A percentile compares a stretch with the other conserved stretches of the same genome.
phyloP scores from a whole-genome alignment of 2,797 vertebrate species.

The Rachycentron canadum region DNA sequence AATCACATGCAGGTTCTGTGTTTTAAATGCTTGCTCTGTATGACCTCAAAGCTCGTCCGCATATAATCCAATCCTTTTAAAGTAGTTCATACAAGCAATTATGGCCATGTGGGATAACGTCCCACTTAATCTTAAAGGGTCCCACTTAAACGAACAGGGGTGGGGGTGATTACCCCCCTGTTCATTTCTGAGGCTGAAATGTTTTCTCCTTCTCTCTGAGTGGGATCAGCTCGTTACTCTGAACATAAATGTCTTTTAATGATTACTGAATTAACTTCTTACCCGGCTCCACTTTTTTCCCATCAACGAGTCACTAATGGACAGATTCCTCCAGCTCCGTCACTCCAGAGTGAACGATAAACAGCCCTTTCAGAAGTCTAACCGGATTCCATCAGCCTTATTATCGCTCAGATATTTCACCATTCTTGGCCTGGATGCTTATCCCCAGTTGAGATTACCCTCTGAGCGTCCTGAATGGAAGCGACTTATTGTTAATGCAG shows the following conservation, averaged over 20 bases:
- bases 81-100: constrained; percentile 85
- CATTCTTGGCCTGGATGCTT: constrained; percentile 55
- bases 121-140: constrained; percentile 77
- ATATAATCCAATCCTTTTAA: constrained; percentile 83
- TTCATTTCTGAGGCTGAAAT: constrained; percentile 59
- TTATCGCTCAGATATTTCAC: constrained; percentile 58
- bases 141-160: too few relatives aligned
- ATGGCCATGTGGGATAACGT: constrained; percentile 81
- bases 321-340: constrained; percentile 28
- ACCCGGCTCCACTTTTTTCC: constrained; percentile 21
- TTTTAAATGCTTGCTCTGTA: constrained; percentile 37
- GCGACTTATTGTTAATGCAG: constrained; percentile 80
- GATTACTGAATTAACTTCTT: constrained; percentile 63
- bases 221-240: constrained; percentile 59
- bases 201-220: constrained; percentile 63
- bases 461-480: constrained; percentile 31
- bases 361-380: constrained; percentile 30
- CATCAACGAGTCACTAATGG: constrained; percentile 62
- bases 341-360: not conserved
- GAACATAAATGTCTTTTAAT: constrained; percentile 54
- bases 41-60: constrained; percentile 37
- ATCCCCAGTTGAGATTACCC: constrained; percentile 70
- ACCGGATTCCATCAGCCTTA: constrained; percentile 60
- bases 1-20: constrained; percentile 21
- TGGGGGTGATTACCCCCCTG: constrained; percentile 70